Percentiles rank a stretch among this genome's conserved stretches.
Evolutionary conservation across 2,113 vertebrate species (phyloP).

Genomic region (Microcebus jonahi): DNA sequence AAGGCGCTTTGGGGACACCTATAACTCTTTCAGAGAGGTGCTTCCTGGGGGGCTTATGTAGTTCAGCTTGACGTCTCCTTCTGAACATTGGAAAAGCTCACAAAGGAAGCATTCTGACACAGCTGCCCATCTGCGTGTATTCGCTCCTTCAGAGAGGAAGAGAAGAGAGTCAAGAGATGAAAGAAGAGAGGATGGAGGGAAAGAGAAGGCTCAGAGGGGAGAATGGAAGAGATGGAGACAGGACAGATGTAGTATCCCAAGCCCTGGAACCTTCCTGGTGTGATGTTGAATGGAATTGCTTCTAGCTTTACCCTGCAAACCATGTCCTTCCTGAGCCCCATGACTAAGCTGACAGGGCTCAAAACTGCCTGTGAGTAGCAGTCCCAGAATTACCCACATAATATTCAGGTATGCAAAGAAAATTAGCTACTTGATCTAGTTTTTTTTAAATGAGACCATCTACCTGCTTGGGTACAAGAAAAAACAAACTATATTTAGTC

Average conservation of each 20-base stretch:
- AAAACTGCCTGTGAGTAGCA: not conserved
- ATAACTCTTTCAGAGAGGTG: slow-evolving; percentile 67
- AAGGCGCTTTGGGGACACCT: slow-evolving; percentile 54
- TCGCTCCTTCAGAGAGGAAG: slow-evolving; percentile 65
- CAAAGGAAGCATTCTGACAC: slow-evolving; percentile 59
- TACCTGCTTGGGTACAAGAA: not conserved
- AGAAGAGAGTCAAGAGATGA: not conserved
- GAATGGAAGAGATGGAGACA: not conserved
- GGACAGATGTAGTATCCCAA: not conserved
- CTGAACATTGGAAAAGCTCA: slow-evolving; percentile 55
- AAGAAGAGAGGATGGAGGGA: not conserved
- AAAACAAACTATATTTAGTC: not conserved
- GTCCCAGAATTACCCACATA: not conserved
- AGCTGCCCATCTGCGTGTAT: slow-evolving; percentile 52
- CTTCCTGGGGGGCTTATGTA: slow-evolving; percentile 56
- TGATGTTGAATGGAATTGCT: not conserved
- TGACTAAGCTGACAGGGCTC: not conserved
- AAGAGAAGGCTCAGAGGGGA: not conserved
- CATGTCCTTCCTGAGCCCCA: not conserved
- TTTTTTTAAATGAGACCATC: not conserved
- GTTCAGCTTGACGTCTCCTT: slow-evolving; percentile 73
- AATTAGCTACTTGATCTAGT: not conserved
- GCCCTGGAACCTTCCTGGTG: not conserved
- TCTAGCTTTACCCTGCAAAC: not conserved
- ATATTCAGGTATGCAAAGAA: not conserved